These are phyloP conservation scores for Cassiopea andromeda DNA, from an alignment of 30 jellyfish, hydroid and myxozoan species.

Conservation along the genomic window DNA sequence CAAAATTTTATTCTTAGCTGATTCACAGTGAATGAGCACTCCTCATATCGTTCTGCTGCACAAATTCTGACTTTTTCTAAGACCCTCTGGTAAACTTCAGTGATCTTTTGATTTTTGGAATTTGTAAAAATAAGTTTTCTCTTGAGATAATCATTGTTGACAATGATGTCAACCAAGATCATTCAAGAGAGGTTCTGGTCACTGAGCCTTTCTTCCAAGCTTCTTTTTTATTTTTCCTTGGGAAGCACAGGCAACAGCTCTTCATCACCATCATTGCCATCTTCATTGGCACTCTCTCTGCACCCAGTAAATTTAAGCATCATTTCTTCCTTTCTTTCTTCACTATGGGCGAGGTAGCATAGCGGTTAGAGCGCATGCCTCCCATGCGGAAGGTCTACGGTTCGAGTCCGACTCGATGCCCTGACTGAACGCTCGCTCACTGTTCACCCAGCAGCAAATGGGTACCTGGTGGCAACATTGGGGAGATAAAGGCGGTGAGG, in stretches of 20 bases:
- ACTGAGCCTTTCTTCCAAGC: slow-evolving; percentile 39
- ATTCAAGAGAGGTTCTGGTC: slow-evolving; percentile 36
- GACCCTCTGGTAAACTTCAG: slow-evolving; percentile 39
- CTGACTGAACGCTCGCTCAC: too few relatives aligned
- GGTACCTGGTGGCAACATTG: too few relatives aligned
- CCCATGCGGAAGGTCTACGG: too few relatives aligned
- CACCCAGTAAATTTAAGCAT: neutral
- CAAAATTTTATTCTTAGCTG: slow-evolving; percentile 55
- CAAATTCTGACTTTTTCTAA: slow-evolving; percentile 12
- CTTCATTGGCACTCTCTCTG: slow-evolving; percentile 2
- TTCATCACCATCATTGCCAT: slow-evolving; percentile 2
- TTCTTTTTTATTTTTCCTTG: slow-evolving; percentile 4
- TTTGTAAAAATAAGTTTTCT: slow-evolving; percentile 33
- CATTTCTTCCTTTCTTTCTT: neutral
- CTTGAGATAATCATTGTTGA: slow-evolving; percentile 27
- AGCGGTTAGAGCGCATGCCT: too few relatives aligned
- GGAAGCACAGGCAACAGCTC: neutral
- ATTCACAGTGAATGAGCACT: slow-evolving; percentile 32
- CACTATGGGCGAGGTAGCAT: neutral
- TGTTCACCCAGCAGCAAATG: too few relatives aligned
- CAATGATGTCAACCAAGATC: slow-evolving; percentile 49
- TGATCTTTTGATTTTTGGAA: slow-evolving; percentile 31
- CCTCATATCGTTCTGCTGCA: slow-evolving; percentile 24
- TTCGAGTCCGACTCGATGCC: too few relatives aligned
- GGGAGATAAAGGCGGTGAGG: too few relatives aligned